Percentiles rank a stretch among this genome's conserved stretches.
phyloP scores from a whole-genome alignment of 2,888 invertebrate genomes.

The Unio delphinus region DNA sequence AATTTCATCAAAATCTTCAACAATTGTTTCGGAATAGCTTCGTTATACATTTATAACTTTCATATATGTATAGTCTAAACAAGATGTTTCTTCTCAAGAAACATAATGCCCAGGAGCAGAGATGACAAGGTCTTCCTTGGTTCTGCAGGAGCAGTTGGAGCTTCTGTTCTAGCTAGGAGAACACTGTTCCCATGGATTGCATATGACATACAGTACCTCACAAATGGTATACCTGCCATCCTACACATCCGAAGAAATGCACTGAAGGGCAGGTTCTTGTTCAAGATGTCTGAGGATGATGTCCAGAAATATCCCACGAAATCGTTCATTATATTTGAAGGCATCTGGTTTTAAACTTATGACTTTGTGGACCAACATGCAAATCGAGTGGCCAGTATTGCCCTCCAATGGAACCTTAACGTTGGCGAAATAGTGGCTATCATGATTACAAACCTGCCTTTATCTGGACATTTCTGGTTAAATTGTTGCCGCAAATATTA shows the following conservation, averaged over 20 bases:
- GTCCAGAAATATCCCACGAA: conserved; percentile 46
- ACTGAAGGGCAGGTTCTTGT: conserved; percentile 17
- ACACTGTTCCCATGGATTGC: conserved; percentile 56
- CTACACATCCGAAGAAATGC: conserved; percentile 14
- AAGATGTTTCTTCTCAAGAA: too few relatives aligned
- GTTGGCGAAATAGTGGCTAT: conserved; percentile 61
- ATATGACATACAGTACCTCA: conserved; percentile 40
- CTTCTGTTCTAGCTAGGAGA: conserved; percentile 46
- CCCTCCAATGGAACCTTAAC: conserved; percentile 42
- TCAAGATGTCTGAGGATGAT: conserved; percentile 54
- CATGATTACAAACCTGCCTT: conserved; percentile 62
- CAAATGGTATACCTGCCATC: conserved; percentile 18
- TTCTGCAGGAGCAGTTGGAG: conserved; percentile 45
- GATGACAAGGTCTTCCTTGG: conserved; percentile 41
- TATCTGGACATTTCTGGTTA: conserved; percentile 64
- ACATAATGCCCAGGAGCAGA: background rate
- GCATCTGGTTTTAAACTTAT: conserved; percentile 53
- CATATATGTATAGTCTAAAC: too few relatives aligned
- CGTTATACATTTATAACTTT: too few relatives aligned
- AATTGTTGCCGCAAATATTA: background rate
- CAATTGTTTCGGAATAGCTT: too few relatives aligned
- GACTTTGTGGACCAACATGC: conserved; percentile 60
- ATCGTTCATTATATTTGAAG: conserved; percentile 58
- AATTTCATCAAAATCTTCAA: too few relatives aligned
- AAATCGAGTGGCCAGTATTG: conserved; percentile 60